Evolutionary conservation across 92 coral and sea anemone species (phyloP), one percentile per base, ranked within the genome.

Genomic region (Plumapathes pennacea): DNA sequence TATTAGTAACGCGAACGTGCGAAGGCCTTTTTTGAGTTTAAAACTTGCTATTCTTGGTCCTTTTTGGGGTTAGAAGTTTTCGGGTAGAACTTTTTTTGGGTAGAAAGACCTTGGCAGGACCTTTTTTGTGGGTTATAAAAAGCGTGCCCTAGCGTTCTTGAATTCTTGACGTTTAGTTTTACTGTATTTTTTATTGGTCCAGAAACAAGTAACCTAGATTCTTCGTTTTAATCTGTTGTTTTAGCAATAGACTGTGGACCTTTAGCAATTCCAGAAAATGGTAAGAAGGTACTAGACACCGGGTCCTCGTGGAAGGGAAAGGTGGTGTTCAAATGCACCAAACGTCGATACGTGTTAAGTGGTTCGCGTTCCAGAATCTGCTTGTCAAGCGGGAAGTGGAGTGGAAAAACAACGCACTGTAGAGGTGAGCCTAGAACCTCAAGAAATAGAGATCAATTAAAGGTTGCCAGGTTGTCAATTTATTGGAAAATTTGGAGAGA

Each of bases 301-400:
- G 64, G 47, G 33, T 85, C 97, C 27, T 77, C 66, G 22, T 85
- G 57, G 22, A 58, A 73, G 24, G 72, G 77, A 1, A 67, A 33
- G 25, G 63, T 68, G 30, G 66, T 42, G 50, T 94, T 80, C 71
- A 46, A 41, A 34, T 94, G 99, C 27, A 29, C 58, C 28, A 66
- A 38, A n/a, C 51, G 53, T 57, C 87, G 90, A 4, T 84, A 80
- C 60, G 41, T 51, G 10, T 34, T 94, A 23, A 44, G 40, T 12
- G 99, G 99, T 2, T 44, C 74, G 5, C 32, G 5, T 17, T 51
- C 54, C 12, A 73, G 96, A 46, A 37, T 41, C 15, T 94, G 99
- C 62, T 85, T 27, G 61, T 38, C 61, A 1, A 64, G 69, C 36
- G 95, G 97, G 7, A 53, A 25, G 27, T 94, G 99, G 99, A 78